Evolutionary conservation across 2,797 vertebrate species (phyloP), one percentile per base, ranked within the genome.

Genomic region (Spea hammondii): DNA sequence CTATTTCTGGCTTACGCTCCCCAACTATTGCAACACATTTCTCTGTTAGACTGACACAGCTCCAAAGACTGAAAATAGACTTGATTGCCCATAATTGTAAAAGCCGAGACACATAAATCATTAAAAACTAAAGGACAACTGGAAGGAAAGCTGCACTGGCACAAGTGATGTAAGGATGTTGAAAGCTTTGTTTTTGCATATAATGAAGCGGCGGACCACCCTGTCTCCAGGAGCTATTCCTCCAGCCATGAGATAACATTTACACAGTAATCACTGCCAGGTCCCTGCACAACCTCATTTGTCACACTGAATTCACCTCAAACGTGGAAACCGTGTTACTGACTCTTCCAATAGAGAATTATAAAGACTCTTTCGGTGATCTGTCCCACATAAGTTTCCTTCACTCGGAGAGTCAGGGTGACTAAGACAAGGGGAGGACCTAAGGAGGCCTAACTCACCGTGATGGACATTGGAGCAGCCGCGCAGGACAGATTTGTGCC

Each of bases 61-160:
- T 76, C 79, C 79, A 81, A 62, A 76, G 12, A 4, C 67, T 62
- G 17, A 72, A 81, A 72, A 81, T 76, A 72, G 48, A 60, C 68
- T 72, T 11, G 11, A 54, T 60, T 76, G 32, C 69, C 68, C 8
- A 57, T 65, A 54, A 75, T 81, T 81, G 59, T 46, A 48, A 80
- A 76, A 55, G 6, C 17, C 9, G 64, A 81, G 65, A 76, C 55
- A 32, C 7, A 79, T 75, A 65, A 80, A 80, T 76, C 72, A 75
- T 49, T n/a, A 10, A 11, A 57, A 68, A 17, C 60, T 66, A 51
- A 68, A 66, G 46, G 49, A 65, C 59, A 54, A 65, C 32, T n/a
- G 51, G 17, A 71, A 46, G 8, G 14, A 70, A 74, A 75, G 2
- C 13, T 57, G 66, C 47, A 70, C 13, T 45, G 13, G 32, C 67